A percentile compares a stretch with the other conserved stretches of the same genome.
These are phyloP conservation scores for Colostygia pectinataria DNA, from an alignment of 2,888 invertebrate species.

Conservation along the genomic window DNA sequence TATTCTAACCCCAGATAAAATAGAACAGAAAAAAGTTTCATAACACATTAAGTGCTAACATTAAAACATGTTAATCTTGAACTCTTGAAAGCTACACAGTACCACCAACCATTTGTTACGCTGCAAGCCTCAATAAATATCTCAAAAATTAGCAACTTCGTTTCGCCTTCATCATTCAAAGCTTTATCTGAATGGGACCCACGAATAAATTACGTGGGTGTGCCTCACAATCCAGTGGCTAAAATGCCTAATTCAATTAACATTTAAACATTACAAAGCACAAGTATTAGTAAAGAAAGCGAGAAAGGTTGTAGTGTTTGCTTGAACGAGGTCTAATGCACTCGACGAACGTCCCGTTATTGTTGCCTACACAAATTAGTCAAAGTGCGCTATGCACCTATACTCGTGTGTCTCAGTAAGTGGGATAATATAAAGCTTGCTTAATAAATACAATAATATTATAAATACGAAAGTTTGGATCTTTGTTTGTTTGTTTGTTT, in stretches of 20 bases:
- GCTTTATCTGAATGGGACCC: not conserved
- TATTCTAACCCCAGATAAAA: no score
- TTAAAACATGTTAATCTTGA: no score
- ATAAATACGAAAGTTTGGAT: no score
- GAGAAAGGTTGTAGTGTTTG: constrained; percentile 40
- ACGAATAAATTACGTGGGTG: constrained; percentile 38
- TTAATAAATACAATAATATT: not conserved
- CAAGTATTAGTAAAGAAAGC: constrained; percentile 51
- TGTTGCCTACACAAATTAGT: constrained; percentile 57
- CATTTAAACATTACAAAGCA: constrained; percentile 53
- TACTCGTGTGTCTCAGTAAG: constrained; percentile 2
- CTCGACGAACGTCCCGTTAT: constrained; percentile 65
- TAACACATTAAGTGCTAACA: no score
- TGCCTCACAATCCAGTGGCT: constrained; percentile 38
- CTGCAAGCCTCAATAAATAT: constrained; percentile 19
- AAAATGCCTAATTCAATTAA: constrained; percentile 59
- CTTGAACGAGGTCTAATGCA: constrained; percentile 57
- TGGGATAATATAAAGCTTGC: constrained; percentile 8
- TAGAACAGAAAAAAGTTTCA: no score
- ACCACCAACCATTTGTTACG: not conserved
- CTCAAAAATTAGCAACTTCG: constrained; percentile 25
- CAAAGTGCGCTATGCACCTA: constrained; percentile 14
- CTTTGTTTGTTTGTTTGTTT: no score
- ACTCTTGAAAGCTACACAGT: no score
- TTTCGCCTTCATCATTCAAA: constrained; percentile 14